A percentile compares a stretch with the other conserved stretches of the same genome.
These are phyloP conservation scores for Phrynosoma platyrhinos DNA, from an alignment of 2,113 vertebrate genomes.

Conservation along the genomic window DNA sequence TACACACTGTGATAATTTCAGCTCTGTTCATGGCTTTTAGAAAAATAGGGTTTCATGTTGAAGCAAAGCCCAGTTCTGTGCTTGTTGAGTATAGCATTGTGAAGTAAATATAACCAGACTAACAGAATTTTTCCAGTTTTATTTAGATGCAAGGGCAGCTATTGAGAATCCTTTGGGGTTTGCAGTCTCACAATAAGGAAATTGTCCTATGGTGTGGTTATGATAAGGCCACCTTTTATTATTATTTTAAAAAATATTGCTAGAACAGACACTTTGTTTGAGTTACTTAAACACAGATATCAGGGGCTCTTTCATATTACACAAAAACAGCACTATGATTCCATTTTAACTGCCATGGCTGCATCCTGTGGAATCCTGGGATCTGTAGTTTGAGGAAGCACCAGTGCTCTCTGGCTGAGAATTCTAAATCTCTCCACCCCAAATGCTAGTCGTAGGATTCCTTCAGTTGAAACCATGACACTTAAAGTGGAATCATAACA, in stretches of 20 bases:
- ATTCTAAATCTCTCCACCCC: too few relatives aligned
- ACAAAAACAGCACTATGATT: too few relatives aligned
- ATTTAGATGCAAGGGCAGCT: slow-evolving; percentile 21
- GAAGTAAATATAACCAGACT: background rate
- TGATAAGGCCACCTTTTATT: background rate
- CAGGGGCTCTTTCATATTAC: too few relatives aligned
- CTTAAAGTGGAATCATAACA: too few relatives aligned
- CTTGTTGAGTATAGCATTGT: slow-evolving; percentile 33
- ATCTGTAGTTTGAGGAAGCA: too few relatives aligned
- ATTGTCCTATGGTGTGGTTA: slow-evolving; percentile 26
- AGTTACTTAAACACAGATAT: slow-evolving; percentile 35
- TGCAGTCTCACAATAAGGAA: slow-evolving; percentile 62
- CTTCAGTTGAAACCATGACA: too few relatives aligned
- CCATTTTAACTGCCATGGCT: too few relatives aligned
- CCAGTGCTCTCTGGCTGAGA: background rate
- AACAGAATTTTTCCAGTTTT: background rate
- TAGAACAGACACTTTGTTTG: slow-evolving; percentile 51
- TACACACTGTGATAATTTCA: background rate
- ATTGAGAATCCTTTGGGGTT: background rate
- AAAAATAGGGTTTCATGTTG: slow-evolving; percentile 31
- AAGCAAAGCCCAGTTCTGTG: slow-evolving; percentile 16
- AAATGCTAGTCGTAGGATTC: too few relatives aligned
- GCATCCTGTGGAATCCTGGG: too few relatives aligned
- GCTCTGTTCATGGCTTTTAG: slow-evolving; percentile 9
- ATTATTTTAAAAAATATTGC: slow-evolving; percentile 25